Percentiles rank a stretch among this genome's conserved stretches.
phyloP scores from a whole-genome alignment of 2,113 vertebrate genomes.

The Puma concolor region DNA sequence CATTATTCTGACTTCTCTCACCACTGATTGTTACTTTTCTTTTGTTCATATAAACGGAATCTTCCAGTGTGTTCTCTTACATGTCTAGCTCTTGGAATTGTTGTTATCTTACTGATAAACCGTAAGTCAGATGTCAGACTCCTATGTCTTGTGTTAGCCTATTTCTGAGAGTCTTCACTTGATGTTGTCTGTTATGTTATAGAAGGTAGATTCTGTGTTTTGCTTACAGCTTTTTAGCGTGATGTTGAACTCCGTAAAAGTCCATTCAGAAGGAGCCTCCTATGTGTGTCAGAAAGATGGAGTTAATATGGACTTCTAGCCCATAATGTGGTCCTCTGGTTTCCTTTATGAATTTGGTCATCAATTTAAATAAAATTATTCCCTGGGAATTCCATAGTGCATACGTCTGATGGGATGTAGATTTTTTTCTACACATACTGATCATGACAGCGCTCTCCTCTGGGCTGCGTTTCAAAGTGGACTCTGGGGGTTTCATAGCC shows the following conservation, averaged over 20 bases:
- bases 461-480: neutral
- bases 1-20: neutral
- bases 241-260: neutral
- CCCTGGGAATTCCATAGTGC: neutral
- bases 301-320: neutral
- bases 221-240: neutral
- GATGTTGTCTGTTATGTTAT: neutral
- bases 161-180: neutral
- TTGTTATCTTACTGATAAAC: constrained; percentile 12
- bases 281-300: neutral
- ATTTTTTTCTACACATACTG: neutral
- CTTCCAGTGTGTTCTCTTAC: neutral
- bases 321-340: neutral
- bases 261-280: neutral
- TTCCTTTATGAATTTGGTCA: neutral
- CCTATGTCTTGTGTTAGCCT: neutral
- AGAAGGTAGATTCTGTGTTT: neutral
- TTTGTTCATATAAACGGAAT: neutral
- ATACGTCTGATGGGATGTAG: neutral
- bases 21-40: neutral
- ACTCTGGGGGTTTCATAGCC: neutral
- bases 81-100: neutral
- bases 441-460: neutral
- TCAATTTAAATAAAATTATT: neutral
- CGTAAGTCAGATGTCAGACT: neutral